These are phyloP conservation scores for Brachypteracias leptosomus DNA, from an alignment of 2,113 vertebrate genomes.

Conservation along the genomic window DNA sequence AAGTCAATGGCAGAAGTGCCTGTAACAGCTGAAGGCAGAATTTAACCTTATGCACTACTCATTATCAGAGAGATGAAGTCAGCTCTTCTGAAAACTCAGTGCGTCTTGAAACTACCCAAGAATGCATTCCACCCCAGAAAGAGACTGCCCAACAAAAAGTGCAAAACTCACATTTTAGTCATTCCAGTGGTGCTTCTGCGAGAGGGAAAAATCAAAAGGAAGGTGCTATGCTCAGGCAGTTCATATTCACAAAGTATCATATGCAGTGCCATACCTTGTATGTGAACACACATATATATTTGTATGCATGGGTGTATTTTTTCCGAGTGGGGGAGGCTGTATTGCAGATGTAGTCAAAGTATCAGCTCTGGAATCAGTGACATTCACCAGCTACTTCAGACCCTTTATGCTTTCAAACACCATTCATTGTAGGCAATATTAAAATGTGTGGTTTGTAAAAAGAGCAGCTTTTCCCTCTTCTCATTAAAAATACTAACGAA, in stretches of 20 bases:
- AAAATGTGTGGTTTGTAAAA: neutral
- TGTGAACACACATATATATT: neutral
- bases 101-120: neutral
- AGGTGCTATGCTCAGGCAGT: neutral
- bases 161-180: neutral
- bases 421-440: neutral
- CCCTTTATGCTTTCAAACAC: neutral
- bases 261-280: neutral
- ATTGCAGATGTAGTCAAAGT: neutral
- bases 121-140: neutral
- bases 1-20: neutral
- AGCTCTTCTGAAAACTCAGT: neutral
- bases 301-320: neutral
- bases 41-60: neutral
- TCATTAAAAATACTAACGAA: neutral
- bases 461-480: neutral
- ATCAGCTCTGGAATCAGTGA: neutral
- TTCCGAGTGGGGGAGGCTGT: neutral
- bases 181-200: neutral
- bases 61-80: neutral
- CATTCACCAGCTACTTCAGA: neutral
- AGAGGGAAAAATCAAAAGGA: neutral
- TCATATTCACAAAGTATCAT: neutral
- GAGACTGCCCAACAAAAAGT: neutral
- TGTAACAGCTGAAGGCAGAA: neutral